phyloP scores from a whole-genome alignment of 2,888 invertebrate species.

The Rhagonycha fulva region DNA sequence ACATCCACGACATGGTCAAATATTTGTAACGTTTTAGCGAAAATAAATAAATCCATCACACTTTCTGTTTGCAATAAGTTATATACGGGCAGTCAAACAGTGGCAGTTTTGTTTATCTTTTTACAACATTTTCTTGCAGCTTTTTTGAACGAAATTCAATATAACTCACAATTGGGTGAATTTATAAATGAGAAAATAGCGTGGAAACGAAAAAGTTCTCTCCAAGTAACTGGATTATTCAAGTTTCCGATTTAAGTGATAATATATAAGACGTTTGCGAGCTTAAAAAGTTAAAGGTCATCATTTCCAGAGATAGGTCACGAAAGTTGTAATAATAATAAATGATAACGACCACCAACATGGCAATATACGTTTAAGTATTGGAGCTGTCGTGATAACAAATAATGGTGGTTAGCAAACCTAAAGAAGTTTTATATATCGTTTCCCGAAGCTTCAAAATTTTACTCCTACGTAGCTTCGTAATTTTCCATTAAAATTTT shows the following conservation, averaged over 20 bases:
- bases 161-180: neutral
- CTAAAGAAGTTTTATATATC: neutral
- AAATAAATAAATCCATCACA: neutral
- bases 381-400: neutral
- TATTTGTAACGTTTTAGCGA: neutral
- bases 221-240: neutral
- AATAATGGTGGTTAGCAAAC: neutral
- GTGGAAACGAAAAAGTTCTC: neutral
- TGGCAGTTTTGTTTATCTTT: neutral
- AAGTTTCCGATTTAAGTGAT: neutral
- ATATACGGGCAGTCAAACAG: neutral
- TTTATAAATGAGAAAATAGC: neutral
- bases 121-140: neutral
- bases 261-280: neutral
- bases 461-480: neutral
- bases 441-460: neutral
- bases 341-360: conserved; percentile 1
- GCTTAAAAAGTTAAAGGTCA: conserved; percentile 6
- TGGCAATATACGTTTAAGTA: neutral
- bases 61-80: neutral
- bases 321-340: conserved; percentile 3
- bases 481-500: neutral
- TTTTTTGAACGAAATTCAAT: neutral
- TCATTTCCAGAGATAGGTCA: conserved; percentile 8
- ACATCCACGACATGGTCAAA: neutral